A percentile compares a stretch with the other conserved stretches of the same genome.
Conservation (phyloP, 1,140 invertebrate genomes). For the Contarinia nasturtii region DNA sequence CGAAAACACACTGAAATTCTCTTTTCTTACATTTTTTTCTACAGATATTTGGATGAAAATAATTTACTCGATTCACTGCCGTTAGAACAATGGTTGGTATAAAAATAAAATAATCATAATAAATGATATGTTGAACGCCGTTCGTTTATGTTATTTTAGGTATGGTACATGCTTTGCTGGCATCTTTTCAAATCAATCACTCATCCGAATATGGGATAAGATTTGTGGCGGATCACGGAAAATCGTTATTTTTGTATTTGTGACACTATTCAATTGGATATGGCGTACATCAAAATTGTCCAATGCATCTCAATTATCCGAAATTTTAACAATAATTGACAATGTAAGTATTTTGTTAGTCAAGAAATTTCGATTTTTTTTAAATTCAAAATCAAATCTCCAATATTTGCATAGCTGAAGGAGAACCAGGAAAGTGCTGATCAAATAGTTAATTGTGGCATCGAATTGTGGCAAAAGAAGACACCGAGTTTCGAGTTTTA, state of each 20-base stretch:
- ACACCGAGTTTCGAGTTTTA: slow-evolving; percentile 9
- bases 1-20: background rate
- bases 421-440: slow-evolving; percentile 47
- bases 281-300: slow-evolving; percentile 41
- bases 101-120: too few relatives aligned
- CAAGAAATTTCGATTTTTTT: slow-evolving; percentile 6
- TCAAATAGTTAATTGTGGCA: slow-evolving; percentile 56
- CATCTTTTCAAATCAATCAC: slow-evolving; percentile 50
- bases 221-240: slow-evolving; percentile 63
- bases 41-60: slow-evolving; percentile 33
- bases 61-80: slow-evolving; percentile 36
- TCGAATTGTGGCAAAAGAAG: slow-evolving; percentile 54
- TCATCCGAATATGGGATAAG: slow-evolving; percentile 76
- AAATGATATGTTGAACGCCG: too few relatives aligned
- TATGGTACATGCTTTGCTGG: slow-evolving; percentile 63
- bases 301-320: slow-evolving; percentile 36
- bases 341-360: slow-evolving; percentile 1
- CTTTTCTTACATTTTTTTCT: slow-evolving; percentile 8
- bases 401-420: slow-evolving; percentile 41
- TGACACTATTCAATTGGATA: slow-evolving; percentile 50
- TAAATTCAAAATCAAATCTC: too few relatives aligned
- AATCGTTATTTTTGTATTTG: slow-evolving; percentile 58
- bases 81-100: slow-evolving; percentile 47
- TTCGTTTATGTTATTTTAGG: too few relatives aligned
- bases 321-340: slow-evolving; percentile 39